Base-by-base conservation (phyloP, 2,888 invertebrate genomes). In the Stramonita haemastoma region DNA sequence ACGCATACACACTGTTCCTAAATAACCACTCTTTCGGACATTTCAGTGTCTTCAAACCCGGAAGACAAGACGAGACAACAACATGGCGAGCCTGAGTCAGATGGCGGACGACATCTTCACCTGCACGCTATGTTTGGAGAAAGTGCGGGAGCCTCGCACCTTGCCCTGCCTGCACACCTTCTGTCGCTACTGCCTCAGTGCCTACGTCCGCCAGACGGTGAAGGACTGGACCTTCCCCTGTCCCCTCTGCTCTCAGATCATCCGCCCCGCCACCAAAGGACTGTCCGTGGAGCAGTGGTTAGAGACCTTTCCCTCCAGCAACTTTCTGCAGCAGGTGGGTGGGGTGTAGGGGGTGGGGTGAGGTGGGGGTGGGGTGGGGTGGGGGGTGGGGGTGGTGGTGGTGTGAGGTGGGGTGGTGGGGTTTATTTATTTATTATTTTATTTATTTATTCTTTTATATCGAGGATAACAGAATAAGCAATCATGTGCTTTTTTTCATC, bases 151-250 rank as follows among this genome's bases (percentile, higher is more conserved):
- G 19, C 90, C 91, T 0, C 90, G 89, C 86, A 90, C 90, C 2
- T 85, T 91, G 73, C 90, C 91, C 2, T 91, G 91, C 60, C 89
- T 91, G 57, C 91, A 91, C 88, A 90, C 90, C 17, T 90, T 91
- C 79, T 91, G 91, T 36, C 86, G 88, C 29, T 89, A 89, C 70
- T 91, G 91, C 73, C 90, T 91, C n/a, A 81, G 81, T 46, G 60
- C 81, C 22, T 90, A 90, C 79, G 86, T 91, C 29, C 84, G 88
- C 5, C 89, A 90, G 86, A 90, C 89, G 15, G 86, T 86, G n/a
- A 66, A 73, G 57, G 88, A 91, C 81, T 89, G 89, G 73, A 46
- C 46, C n/a, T 91, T 91, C 84, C 86, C 87, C 11, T 91, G 91
- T 86, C 91, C 91, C 17, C 77, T 91, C 17, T 91, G 91, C 79